Base-by-base conservation (phyloP, 2,113 vertebrate genomes). In the Bungarus multicinctus region DNA sequence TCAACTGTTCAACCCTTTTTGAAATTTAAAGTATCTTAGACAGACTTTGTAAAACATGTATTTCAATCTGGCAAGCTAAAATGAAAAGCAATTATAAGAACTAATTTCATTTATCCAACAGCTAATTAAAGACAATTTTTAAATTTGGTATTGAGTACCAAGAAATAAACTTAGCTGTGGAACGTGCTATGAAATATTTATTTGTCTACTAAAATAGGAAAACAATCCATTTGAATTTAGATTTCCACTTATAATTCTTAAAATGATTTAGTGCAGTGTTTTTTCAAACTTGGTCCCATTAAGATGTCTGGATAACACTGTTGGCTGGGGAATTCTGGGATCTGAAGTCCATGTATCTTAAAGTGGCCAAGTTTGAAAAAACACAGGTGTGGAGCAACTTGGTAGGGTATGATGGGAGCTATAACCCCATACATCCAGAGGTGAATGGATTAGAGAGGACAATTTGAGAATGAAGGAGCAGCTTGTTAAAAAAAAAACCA, bases 141-240 rank as follows among this genome's bases (percentile, higher is more conserved):
- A 22, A 27, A 89, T 96, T 94, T 81, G 96, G 91, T 87, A 93
- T 0, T 25, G 57, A 95, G 88, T 20, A 91, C 92, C 93, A 91
- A 95, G 39, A 94, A 53, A 96, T 88, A 92, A 93, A 93, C 27
- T 94, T 95, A 81, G 74, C 85, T 86, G 85, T 88, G 96, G 90
- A 96, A 94, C 16, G 89, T 87, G 39, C 93, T 93, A 96, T 95
- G 88, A 97, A 96, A 92, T 55, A 5, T 96, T 54, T 93, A 93
- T 87, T 95, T 87, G 94, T 55, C 23, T 89, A 25, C 10, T 25
- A 22, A 53, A 89, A 89, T 95, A 90, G 18, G 12, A 8, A 92
- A 74, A 93, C 53, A 90, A 95, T 96, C 58, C 3, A 22, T 89
- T 58, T 93, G 87, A 91, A 54, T 95, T 95, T 94, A 94, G 27